Conservation (phyloP, 2,113 vertebrate genomes). For the Todiramphus chloris region DNA sequence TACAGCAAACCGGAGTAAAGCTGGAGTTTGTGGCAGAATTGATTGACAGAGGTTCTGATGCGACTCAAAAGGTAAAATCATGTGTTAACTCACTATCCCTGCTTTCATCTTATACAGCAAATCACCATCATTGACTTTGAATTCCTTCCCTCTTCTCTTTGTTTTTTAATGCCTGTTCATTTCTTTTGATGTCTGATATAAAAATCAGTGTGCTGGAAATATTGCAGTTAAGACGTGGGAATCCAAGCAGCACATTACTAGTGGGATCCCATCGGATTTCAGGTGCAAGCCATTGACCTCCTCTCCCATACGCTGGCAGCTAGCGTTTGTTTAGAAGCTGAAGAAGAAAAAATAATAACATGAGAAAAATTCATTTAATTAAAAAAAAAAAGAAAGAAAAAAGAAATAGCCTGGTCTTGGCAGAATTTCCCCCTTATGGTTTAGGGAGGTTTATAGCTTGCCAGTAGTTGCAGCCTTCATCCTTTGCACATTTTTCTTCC, state of each 20-base stretch:
- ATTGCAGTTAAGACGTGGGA: not conserved
- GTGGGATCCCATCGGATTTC: not conserved
- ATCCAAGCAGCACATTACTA: not conserved
- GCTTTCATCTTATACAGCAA: slow-evolving; percentile 9
- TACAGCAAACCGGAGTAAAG: not conserved
- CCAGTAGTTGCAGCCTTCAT: not conserved
- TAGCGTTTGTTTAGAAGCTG: not conserved
- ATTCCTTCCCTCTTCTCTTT: not conserved
- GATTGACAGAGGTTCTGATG: not conserved
- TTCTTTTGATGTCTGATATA: slow-evolving; percentile 49
- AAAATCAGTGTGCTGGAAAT: slow-evolving; percentile 38
- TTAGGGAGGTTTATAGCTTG: not conserved
- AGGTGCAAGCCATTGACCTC: not conserved
- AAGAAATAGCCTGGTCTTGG: not conserved
- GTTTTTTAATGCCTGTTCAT: not conserved
- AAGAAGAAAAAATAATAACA: not conserved
- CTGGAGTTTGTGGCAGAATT: not conserved
- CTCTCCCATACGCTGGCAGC: not conserved
- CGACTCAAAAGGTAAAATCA: not conserved
- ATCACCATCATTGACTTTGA: not conserved
- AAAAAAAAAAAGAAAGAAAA: not conserved
- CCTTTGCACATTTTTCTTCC: not conserved
- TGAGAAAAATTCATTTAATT: not conserved
- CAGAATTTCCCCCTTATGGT: not conserved
- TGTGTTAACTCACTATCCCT: not conserved